Conservation (phyloP, 2,888 invertebrate genomes). For the Phengaris arion region DNA sequence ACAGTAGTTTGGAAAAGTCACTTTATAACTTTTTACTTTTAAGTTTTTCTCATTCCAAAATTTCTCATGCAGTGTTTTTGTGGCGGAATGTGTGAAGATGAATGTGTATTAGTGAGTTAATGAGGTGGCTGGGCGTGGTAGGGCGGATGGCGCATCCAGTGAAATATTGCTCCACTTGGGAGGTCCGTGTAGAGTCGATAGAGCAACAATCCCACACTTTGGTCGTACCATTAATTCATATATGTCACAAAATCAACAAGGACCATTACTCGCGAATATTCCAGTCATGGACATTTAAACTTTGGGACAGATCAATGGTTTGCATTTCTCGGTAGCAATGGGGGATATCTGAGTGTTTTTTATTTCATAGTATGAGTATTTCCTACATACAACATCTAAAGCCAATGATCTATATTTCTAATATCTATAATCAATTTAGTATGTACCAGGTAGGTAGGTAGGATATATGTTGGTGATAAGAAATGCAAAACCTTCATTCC, state of each 20-base stretch:
- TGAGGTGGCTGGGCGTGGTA: constrained; percentile 67
- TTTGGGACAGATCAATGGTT: neutral
- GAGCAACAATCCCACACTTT: constrained; percentile 76
- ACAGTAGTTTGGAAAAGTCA: constrained; percentile 1
- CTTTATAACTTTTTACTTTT: constrained; percentile 9
- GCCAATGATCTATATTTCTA: neutral
- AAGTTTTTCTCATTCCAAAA: constrained; percentile 16
- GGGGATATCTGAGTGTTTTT: neutral
- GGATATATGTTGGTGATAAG: neutral
- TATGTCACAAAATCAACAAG: constrained; percentile 55
- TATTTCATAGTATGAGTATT: neutral
- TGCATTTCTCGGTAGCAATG: neutral
- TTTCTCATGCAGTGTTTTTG: constrained; percentile 35
- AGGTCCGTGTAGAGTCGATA: constrained; percentile 64
- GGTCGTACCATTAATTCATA: constrained; percentile 74
- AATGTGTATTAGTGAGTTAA: constrained; percentile 72
- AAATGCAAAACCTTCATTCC: neutral
- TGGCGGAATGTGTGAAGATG: constrained; percentile 55
- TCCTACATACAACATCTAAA: no score
- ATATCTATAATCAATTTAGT: neutral
- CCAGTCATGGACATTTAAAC: neutral
- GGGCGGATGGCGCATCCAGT: constrained; percentile 57
- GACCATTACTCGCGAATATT: constrained; percentile 46
- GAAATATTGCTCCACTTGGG: constrained; percentile 75
- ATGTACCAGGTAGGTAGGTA: neutral